Evolutionary conservation across 2,113 vertebrate genomes (phyloP), one percentile per base, ranked within the genome.

Genomic region (Alces alces): DNA sequence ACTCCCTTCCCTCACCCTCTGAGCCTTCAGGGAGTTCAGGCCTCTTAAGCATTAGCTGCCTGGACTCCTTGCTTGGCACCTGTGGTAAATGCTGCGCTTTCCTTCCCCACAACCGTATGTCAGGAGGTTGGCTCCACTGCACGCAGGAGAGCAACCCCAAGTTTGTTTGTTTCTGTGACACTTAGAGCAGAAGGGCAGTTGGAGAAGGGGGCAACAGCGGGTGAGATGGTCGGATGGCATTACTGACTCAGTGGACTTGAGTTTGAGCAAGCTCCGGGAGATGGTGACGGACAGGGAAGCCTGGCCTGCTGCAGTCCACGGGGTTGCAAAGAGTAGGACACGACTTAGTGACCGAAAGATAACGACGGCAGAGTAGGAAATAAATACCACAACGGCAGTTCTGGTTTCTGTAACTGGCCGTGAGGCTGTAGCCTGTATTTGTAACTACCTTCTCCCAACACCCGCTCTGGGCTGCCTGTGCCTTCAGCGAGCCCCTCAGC

Each of bases 371-470:
- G 17, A 52, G 55, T 7, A 45, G 58, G 39, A 86, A 23, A 33
- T 4, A 25, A 14, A 13, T 7, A 0, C 11, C 19, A 15, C 33
- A 36, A 0, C 12, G 2, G 2, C 54, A 10, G 13, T 3, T 36
- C 13, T 39, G 13, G n/a, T 8, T 36, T 39, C 82, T 39, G 23
- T 16, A 27, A 27, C 52, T 4, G 23, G 52, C 4, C 23, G 2
- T 2, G 52, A n/a, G 23, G 82, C n/a, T 21, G n/a, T 0, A 27
- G n/a, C 14, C 23, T 0, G 0, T 1, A 0, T 39, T 1, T 3
- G 14, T 28, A 43, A 10, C n/a, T 15, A 3, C 54, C 82, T 27
- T 57, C 2, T 27, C n/a, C 52, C n/a, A 28, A 1, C 5, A 27
- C 54, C 82, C 2, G 14, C 54, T 57, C 23, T 8, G 2, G 4